Percentiles rank a stretch among this genome's conserved stretches.
Evolutionary conservation across 2,113 vertebrate species (phyloP).

Genomic region (Myxocyprinus asiaticus): DNA sequence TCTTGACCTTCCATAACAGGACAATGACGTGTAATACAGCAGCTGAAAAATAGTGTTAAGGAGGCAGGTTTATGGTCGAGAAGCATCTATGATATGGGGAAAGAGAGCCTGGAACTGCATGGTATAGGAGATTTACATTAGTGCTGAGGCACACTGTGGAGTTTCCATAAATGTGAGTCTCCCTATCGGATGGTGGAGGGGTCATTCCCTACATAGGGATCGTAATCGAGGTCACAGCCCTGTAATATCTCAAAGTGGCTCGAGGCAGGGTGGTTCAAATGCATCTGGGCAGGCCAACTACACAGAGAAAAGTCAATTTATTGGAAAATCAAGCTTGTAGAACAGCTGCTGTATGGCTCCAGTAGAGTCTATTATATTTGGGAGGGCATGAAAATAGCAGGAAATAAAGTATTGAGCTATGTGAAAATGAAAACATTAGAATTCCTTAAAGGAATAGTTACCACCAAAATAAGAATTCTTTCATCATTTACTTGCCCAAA

Average conservation of each 20-base stretch:
- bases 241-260: constrained; percentile 17
- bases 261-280: constrained; percentile 6
- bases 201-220: neutral
- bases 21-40: too few species aligned
- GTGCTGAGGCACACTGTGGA: neutral
- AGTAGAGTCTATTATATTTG: neutral
- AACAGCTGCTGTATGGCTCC: neutral
- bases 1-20: neutral
- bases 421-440: neutral
- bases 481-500: neutral
- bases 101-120: too few species aligned
- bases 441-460: neutral
- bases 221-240: neutral
- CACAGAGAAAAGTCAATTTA: constrained; percentile 15
- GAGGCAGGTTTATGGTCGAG: constrained; percentile 16
- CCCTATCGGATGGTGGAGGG: neutral
- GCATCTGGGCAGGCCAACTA: constrained; percentile 2
- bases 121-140: neutral
- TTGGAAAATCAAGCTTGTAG: neutral
- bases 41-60: neutral
- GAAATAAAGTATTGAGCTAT: neutral
- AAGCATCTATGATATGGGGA: too few species aligned
- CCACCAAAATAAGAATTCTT: neutral
- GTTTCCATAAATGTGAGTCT: constrained; percentile 20
- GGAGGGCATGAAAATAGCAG: neutral